These are phyloP conservation scores for Sebastes nivosus DNA, from an alignment of 2,797 vertebrate genomes.

Conservation along the genomic window DNA sequence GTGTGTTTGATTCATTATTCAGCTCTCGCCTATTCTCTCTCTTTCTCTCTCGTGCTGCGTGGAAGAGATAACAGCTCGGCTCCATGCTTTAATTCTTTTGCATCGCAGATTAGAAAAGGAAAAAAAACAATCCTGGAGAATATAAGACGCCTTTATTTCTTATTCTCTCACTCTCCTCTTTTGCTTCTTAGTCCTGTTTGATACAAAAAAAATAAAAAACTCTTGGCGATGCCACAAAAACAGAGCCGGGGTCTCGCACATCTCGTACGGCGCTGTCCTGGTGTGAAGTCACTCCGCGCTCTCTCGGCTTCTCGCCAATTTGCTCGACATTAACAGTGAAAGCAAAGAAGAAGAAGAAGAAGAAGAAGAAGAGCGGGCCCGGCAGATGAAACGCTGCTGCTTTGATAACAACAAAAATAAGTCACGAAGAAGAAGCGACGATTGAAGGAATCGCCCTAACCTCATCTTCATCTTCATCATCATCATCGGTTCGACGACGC, in stretches of 20 bases:
- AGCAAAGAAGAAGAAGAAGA: background rate
- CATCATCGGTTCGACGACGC: background rate
- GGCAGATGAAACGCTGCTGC: constrained; percentile 28
- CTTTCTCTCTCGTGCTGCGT: constrained; percentile 62
- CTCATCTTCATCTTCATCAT: background rate
- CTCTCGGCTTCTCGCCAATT: background rate
- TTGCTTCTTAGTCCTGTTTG: constrained; percentile 27
- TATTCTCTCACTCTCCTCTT: constrained; percentile 25
- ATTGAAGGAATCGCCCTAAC: constrained; percentile 20
- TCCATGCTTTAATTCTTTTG: constrained; percentile 77
- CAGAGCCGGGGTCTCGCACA: background rate
- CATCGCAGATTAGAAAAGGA: constrained; percentile 74
- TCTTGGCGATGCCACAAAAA: background rate
- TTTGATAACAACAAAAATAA: constrained; percentile 48
- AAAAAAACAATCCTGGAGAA: constrained; percentile 58
- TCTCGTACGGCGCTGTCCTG: background rate
- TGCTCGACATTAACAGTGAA: constrained; percentile 42
- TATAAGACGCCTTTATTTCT: constrained; percentile 55
- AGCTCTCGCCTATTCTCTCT: constrained; percentile 65
- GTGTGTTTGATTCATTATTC: constrained; percentile 81
- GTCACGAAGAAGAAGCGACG: constrained; percentile 14
- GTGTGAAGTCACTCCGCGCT: constrained; percentile 23
- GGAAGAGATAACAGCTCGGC: constrained; percentile 70
- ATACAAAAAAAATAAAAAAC: constrained; percentile 1
- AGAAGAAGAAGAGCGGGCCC: background rate